A percentile compares a stretch with the other conserved stretches of the same genome.
These are phyloP conservation scores for Phoxinus phoxinus DNA, from an alignment of 2,113 vertebrate species.

Conservation along the genomic window DNA sequence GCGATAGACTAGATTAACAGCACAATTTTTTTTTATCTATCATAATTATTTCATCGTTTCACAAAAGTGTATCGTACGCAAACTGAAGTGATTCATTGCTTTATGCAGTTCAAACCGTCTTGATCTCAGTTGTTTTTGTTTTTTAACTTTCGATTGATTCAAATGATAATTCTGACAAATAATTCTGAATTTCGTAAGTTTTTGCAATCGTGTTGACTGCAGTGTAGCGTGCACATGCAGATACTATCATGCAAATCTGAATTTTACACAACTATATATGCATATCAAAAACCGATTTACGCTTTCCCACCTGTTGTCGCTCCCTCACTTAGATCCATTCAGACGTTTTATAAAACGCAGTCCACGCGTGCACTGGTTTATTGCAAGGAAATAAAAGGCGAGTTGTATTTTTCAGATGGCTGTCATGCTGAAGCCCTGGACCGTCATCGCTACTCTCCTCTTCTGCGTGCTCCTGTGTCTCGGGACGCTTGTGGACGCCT, in stretches of 20 bases:
- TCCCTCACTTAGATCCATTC: background rate
- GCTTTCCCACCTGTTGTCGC: constrained; percentile 15
- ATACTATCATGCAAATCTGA: background rate
- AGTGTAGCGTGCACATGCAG: background rate
- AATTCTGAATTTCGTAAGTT: background rate
- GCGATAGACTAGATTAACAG: background rate
- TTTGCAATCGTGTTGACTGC: background rate
- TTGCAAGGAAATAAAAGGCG: background rate
- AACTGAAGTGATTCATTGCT: background rate
- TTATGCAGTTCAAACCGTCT: background rate
- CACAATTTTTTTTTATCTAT: background rate
- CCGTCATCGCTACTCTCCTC: constrained; percentile 67
- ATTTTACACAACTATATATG: background rate
- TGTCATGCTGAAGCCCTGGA: constrained; percentile 75
- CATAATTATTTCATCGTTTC: background rate
- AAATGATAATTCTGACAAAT: background rate
- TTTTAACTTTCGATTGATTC: background rate
- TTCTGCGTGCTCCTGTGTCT: constrained; percentile 82
- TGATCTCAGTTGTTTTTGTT: background rate
- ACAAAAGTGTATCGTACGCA: background rate
- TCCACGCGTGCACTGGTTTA: no score
- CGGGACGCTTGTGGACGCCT: constrained; percentile 80
- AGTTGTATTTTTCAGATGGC: constrained; percentile 74
- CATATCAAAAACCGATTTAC: background rate
- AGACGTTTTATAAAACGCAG: background rate